phyloP scores from a whole-genome alignment of 1,140 invertebrate species.

The Diachasmimorpha longicaudata region DNA sequence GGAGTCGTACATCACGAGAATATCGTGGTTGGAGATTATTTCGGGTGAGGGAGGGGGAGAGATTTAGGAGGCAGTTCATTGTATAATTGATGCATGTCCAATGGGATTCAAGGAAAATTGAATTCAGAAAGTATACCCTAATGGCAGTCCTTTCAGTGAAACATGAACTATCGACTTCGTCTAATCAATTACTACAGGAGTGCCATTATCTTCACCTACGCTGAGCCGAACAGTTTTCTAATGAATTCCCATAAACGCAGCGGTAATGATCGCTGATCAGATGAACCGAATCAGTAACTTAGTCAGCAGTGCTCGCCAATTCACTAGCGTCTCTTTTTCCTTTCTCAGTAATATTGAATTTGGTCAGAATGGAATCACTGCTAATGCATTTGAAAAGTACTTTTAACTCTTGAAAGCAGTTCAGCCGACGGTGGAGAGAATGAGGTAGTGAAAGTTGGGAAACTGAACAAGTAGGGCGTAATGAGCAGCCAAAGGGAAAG shows the following conservation, averaged over 20 bases:
- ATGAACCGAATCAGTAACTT: not conserved
- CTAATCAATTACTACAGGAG: no score
- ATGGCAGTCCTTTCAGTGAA: no score
- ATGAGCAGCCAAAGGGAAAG: constrained; percentile 23
- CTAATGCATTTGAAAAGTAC: constrained; percentile 11
- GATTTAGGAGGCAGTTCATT: no score
- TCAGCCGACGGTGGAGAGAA: not conserved
- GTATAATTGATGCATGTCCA: no score
- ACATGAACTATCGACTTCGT: no score
- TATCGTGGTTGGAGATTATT: not conserved
- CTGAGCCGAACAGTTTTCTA: not conserved
- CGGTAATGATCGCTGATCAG: not conserved
- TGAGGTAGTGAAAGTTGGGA: constrained; percentile 21
- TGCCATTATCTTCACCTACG: no score
- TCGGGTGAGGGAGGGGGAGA: not conserved
- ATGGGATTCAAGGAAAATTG: no score
- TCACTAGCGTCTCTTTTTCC: not conserved
- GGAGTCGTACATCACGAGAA: not conserved
- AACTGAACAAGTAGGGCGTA: constrained; percentile 27
- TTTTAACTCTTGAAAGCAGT: constrained; percentile 11
- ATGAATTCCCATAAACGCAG: not conserved
- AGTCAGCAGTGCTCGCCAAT: not conserved
- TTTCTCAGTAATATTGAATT: not conserved
- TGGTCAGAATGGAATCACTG: not conserved
- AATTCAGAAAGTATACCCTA: no score